Percentiles rank a stretch among this genome's conserved stretches.
Conservation (phyloP, 1,140 invertebrate genomes). For the Bombus pyrosoma region DNA sequence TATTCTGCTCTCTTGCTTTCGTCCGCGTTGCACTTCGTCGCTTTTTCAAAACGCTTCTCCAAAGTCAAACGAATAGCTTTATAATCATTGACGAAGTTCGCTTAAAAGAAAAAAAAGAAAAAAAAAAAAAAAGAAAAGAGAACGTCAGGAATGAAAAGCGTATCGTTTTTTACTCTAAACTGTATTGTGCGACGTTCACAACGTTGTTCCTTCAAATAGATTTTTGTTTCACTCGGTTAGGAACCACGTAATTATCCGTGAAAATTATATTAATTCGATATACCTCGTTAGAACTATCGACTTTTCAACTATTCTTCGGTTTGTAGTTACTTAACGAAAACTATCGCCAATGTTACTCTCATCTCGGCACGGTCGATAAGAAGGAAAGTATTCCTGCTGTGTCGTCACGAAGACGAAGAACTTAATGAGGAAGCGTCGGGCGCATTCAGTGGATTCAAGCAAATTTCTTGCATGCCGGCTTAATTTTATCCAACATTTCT, state of each 20-base stretch:
- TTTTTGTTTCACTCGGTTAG: not conserved
- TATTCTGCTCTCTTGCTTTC: not conserved
- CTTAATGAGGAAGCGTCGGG: constrained; percentile 52
- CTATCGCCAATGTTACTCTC: not conserved
- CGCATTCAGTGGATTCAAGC: constrained; percentile 42
- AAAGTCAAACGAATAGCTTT: constrained; percentile 20
- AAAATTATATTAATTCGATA: not conserved
- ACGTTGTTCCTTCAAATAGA: too few relatives aligned
- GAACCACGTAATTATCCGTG: not conserved
- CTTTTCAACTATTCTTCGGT: too few relatives aligned
- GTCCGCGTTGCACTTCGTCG: not conserved
- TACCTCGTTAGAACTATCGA: not conserved
- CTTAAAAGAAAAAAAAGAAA: not conserved
- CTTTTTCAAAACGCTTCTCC: constrained; percentile 18
- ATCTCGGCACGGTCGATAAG: not conserved
- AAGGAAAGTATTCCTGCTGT: constrained; percentile 11
- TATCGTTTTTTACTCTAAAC: not conserved
- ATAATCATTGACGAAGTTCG: not conserved
- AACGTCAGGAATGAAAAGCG: not conserved
- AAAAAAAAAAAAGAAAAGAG: not conserved
- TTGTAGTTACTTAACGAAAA: not conserved
- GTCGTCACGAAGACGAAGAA: constrained; percentile 41
- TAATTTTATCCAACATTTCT: constrained; percentile 51
- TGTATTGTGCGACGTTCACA: not conserved
- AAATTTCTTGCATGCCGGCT: constrained; percentile 21